Percentiles rank a stretch among this genome's conserved stretches.
Evolutionary conservation across 2,888 invertebrate genomes (phyloP).

Genomic region (Macropis europaea): DNA sequence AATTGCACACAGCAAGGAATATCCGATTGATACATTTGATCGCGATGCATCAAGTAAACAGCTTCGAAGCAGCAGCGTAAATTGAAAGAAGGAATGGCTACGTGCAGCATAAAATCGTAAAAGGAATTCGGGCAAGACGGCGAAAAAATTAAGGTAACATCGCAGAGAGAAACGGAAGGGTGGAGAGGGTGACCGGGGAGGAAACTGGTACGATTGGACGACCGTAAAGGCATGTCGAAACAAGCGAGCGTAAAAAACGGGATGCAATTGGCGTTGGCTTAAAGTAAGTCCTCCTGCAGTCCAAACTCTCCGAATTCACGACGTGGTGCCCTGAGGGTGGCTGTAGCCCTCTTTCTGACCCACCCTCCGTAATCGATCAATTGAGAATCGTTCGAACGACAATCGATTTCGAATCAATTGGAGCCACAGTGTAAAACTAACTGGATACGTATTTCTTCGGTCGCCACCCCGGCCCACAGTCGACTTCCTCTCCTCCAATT

Average conservation of each 20-base stretch:
- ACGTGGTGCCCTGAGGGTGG: constrained; percentile 27
- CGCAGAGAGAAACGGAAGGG: constrained; percentile 24
- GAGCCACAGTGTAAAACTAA: constrained; percentile 77
- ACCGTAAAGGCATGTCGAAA: constrained; percentile 66
- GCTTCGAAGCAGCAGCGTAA: background rate
- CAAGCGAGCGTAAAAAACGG: constrained; percentile 70
- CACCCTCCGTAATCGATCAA: constrained; percentile 75
- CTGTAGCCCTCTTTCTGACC: constrained; percentile 52
- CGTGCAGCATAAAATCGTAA: constrained; percentile 26
- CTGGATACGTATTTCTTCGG: constrained; percentile 77
- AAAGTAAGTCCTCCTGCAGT: constrained; percentile 67
- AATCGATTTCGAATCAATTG: constrained; percentile 79
- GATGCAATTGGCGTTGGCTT: constrained; percentile 73
- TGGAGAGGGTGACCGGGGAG: constrained; percentile 11
- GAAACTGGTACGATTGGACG: constrained; percentile 45
- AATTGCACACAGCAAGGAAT: background rate
- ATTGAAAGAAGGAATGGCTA: constrained; percentile 22
- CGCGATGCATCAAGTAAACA: constrained; percentile 4
- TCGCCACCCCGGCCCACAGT: constrained; percentile 59
- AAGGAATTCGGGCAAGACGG: constrained; percentile 51
- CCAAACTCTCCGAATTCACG: constrained; percentile 44
- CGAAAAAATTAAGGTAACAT: constrained; percentile 55
- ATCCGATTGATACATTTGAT: constrained; percentile 19
- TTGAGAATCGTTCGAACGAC: constrained; percentile 78
- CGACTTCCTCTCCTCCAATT: constrained; percentile 58